Evolutionary conservation across 1,140 invertebrate species (phyloP).

Genomic region (Diuraphis noxia): DNA sequence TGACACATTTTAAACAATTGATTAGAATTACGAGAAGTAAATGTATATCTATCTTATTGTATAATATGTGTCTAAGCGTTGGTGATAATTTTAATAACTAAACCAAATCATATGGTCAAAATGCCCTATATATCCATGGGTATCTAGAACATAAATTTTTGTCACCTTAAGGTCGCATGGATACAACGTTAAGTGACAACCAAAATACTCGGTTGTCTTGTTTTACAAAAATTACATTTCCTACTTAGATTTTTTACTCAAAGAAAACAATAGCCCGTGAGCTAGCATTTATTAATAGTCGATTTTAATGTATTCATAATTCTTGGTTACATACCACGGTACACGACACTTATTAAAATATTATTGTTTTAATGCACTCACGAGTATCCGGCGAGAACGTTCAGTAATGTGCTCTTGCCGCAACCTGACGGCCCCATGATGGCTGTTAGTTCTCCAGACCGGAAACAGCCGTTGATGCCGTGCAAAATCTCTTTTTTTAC

Average conservation of each 20-base stretch:
- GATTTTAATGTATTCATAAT: background rate
- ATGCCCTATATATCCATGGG: background rate
- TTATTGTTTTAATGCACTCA: constrained; percentile 59
- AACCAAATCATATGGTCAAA: background rate
- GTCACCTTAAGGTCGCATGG: background rate
- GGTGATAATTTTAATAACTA: background rate
- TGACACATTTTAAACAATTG: background rate
- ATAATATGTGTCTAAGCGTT: background rate
- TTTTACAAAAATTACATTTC: constrained; percentile 19
- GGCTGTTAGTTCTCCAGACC: constrained; percentile 70
- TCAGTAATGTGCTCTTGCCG: constrained; percentile 88
- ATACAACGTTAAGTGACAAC: background rate
- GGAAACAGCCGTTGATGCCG: constrained; percentile 65
- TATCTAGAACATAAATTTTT: background rate
- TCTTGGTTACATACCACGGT: background rate
- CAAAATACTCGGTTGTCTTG: background rate
- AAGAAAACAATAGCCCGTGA: background rate
- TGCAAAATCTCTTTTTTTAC: constrained; percentile 65
- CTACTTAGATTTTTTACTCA: background rate
- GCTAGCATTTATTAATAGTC: background rate
- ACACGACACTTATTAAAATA: background rate
- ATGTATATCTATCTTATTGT: background rate
- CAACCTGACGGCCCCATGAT: constrained; percentile 83
- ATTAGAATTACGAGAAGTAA: background rate
- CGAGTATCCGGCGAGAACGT: constrained; percentile 75